Evolutionary conservation across 2,888 invertebrate species (phyloP).

Genomic region (Yponomeuta cagnagella): DNA sequence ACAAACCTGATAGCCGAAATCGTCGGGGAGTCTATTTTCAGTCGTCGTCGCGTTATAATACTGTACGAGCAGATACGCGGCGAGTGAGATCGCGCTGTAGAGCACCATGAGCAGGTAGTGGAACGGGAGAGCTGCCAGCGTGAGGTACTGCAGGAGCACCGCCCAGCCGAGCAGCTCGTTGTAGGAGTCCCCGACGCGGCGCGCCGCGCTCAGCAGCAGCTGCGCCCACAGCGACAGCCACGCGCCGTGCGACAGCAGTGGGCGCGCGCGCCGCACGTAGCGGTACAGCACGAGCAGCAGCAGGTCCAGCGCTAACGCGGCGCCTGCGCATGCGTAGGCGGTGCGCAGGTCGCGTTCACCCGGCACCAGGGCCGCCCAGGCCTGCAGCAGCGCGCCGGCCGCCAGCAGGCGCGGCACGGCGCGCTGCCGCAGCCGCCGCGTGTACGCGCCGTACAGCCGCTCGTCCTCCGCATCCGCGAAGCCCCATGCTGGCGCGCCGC

Average conservation of each 20-base stretch:
- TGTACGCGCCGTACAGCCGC: constrained; percentile 55
- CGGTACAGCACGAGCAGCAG: constrained; percentile 40
- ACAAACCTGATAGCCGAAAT: constrained; percentile 56
- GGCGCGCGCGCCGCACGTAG: constrained; percentile 49
- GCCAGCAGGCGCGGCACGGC: constrained; percentile 54
- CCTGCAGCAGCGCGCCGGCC: constrained; percentile 52
- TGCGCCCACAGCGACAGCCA: constrained; percentile 77
- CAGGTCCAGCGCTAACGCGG: constrained; percentile 41
- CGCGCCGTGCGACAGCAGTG: constrained; percentile 78
- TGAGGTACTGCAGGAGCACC: constrained; percentile 82
- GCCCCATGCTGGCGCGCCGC: constrained; percentile 53
- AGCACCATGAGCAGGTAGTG: constrained; percentile 44
- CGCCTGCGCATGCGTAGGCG: constrained; percentile 42
- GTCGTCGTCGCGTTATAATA: constrained; percentile 50
- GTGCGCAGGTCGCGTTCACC: constrained; percentile 52
- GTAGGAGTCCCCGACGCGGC: constrained; percentile 64
- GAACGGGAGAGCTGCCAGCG: constrained; percentile 84
- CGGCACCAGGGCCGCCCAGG: constrained; percentile 53
- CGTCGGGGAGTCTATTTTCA: constrained; percentile 46
- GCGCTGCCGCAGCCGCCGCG: constrained; percentile 54
- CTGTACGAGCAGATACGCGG: constrained; percentile 52
- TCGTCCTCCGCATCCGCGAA: constrained; percentile 57
- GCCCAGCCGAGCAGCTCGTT: constrained; percentile 85
- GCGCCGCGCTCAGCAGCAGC: constrained; percentile 56
- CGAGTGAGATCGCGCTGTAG: constrained; percentile 39